Evolutionary conservation across 2,888 invertebrate genomes (phyloP), one percentile per base, ranked within the genome.

Genomic region (Pyrgus malvae): DNA sequence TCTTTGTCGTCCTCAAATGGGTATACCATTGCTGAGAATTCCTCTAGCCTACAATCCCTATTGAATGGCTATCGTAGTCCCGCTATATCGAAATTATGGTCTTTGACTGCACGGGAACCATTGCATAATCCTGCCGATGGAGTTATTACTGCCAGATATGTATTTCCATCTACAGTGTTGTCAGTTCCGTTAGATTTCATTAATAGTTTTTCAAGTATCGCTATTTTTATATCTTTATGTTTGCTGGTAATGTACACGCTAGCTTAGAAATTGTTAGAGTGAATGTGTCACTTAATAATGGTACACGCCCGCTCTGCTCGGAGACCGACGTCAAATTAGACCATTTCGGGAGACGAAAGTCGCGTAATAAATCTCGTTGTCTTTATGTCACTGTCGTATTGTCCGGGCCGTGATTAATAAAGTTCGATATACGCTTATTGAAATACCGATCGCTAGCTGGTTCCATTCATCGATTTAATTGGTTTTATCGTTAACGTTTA

Each of bases 341-440:
- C 78, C 77, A 72, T 80, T 82, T 78, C 69, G 67, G 78, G 78
- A 72, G 68, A 72, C 75, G 82, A 85, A 83, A 86, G 83, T 84
- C 72, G 74, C 66, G 61, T 69, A 74, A 83, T 84, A 83, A 80
- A 82, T 84, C 80, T 76, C 67, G 70, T 61, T 64, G 69, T 74
- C 76, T 76, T 56, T 56, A 64, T 62, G 66, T 79, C 53, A 54
- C 53, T 54, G 53, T 54, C 75, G 76, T 74, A 76, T 76, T 74
- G 73, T 46, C 45, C 17, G 46, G 31, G 58, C 64, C 56, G 56
- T 61, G 66, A 65, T 69, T 66, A 64, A 66, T 67, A 65, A 64
- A 64, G 60, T 61, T 60, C 59, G 57, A 63, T 64, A 63, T 58
- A 61, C 54, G 60, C 56, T 65, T 58, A 61, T 61, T 64, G 64